Conservation (phyloP, 2,113 vertebrate species). For the Helogale parvula region DNA sequence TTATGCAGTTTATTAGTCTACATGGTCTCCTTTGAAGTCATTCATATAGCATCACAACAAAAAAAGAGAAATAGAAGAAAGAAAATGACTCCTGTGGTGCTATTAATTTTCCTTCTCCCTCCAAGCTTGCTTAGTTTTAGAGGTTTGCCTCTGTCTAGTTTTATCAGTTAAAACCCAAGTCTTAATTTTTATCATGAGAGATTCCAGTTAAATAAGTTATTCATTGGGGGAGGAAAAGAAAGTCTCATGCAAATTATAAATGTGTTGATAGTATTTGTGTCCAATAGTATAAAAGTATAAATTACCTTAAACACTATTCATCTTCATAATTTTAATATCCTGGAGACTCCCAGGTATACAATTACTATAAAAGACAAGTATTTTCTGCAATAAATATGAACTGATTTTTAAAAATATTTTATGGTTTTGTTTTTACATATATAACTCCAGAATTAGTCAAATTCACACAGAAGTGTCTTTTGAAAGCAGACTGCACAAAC, state of each 20-base stretch:
- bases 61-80: not conserved
- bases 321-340: conserved; percentile 8
- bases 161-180: not conserved
- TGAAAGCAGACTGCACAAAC: not conserved
- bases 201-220: not conserved
- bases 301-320: not conserved
- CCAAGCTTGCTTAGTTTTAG: not conserved
- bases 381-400: not conserved
- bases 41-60: not conserved
- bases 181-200: not conserved
- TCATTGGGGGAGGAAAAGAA: not conserved
- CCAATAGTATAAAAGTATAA: not conserved
- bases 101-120: not conserved
- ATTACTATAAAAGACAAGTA: not conserved
- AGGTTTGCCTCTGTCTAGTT: not conserved
- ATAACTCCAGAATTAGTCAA: not conserved
- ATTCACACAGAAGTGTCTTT: not conserved
- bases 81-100: not conserved
- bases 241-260: not conserved
- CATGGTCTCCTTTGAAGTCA: conserved; percentile 39
- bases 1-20: conserved; percentile 32
- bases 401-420: not conserved
- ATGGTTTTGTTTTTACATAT: not conserved
- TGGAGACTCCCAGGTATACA: not conserved
- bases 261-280: not conserved